These are phyloP conservation scores for Gasterosteus nipponicus DNA, from an alignment of 2,113 vertebrate species.

Conservation along the genomic window DNA sequence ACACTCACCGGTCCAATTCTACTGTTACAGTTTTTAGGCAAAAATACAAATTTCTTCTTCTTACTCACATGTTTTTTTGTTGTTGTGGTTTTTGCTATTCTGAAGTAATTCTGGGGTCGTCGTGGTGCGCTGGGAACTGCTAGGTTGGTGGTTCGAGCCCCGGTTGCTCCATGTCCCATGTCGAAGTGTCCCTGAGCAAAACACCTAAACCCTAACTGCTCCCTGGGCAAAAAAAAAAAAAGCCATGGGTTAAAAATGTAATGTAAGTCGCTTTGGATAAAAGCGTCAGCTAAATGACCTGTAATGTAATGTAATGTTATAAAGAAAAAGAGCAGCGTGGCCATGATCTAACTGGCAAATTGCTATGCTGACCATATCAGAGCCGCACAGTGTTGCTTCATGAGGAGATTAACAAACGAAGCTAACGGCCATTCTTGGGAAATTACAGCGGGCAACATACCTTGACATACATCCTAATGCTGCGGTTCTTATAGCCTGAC, in stretches of 20 bases:
- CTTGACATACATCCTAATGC: conserved; percentile 21
- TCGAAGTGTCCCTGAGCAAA: too few relatives aligned
- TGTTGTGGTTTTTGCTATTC: background rate
- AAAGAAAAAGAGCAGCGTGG: background rate
- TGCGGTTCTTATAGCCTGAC: conserved; percentile 34
- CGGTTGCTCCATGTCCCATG: too few relatives aligned
- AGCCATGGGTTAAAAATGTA: too few relatives aligned
- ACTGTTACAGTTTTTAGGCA: background rate
- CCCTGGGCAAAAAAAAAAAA: too few relatives aligned
- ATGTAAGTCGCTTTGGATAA: too few relatives aligned
- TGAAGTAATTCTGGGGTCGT: background rate
- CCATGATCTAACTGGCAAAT: background rate
- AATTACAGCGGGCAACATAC: conserved; percentile 18
- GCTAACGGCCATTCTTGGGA: conserved; percentile 44
- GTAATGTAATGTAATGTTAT: too few relatives aligned
- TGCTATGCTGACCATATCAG: background rate
- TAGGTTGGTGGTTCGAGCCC: too few relatives aligned
- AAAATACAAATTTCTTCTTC: background rate
- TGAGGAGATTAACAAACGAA: background rate
- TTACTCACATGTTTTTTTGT: background rate
- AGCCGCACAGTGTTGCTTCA: background rate
- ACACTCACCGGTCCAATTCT: background rate
- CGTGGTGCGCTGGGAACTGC: too few relatives aligned
- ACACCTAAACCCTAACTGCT: too few relatives aligned
- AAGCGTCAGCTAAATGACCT: too few relatives aligned